Conservation (phyloP, 2,797 vertebrate genomes). For the Hippoglossus hippoglossus region DNA sequence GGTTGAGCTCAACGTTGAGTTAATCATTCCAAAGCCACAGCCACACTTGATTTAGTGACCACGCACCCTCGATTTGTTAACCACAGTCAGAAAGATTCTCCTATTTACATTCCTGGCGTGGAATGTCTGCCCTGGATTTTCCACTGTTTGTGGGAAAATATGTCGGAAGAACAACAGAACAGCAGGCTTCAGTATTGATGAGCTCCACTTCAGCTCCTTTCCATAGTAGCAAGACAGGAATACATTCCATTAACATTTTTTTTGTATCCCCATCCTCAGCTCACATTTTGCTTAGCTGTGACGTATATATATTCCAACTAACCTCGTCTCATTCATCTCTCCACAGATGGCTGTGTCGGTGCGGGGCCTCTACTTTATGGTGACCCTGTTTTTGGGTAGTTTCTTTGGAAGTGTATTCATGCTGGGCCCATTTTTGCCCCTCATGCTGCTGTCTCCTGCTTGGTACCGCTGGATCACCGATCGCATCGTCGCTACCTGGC, state of each 20-base stretch:
- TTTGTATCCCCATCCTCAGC: neutral
- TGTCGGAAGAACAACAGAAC: conserved; percentile 56
- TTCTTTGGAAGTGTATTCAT: conserved; percentile 98
- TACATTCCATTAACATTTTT: conserved; percentile 24
- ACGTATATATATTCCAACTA: neutral
- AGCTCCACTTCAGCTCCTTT: conserved; percentile 38
- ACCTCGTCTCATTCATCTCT: conserved; percentile 24
- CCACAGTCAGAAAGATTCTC: conserved; percentile 60
- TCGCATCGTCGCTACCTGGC: conserved; percentile 94
- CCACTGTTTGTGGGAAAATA: conserved; percentile 79
- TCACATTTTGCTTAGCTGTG: neutral
- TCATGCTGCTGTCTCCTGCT: conserved; percentile 92
- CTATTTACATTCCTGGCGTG: conserved; percentile 78
- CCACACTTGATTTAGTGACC: conserved; percentile 50
- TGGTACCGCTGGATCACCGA: conserved; percentile 98
- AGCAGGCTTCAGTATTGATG: conserved; percentile 53
- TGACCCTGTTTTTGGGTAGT: conserved; percentile 92
- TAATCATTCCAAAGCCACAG: conserved; percentile 35
- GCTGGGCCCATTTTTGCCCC: conserved; percentile 92
- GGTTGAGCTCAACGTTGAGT: conserved; percentile 17
- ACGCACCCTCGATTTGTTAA: conserved; percentile 51
- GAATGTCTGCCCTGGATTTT: conserved; percentile 73
- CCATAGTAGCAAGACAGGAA: conserved; percentile 19
- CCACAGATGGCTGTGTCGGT: conserved; percentile 88
- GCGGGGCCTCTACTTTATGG: conserved; percentile 93